phyloP scores from a whole-genome alignment of 1,140 invertebrate genomes.

The Holotrichia oblita region DNA sequence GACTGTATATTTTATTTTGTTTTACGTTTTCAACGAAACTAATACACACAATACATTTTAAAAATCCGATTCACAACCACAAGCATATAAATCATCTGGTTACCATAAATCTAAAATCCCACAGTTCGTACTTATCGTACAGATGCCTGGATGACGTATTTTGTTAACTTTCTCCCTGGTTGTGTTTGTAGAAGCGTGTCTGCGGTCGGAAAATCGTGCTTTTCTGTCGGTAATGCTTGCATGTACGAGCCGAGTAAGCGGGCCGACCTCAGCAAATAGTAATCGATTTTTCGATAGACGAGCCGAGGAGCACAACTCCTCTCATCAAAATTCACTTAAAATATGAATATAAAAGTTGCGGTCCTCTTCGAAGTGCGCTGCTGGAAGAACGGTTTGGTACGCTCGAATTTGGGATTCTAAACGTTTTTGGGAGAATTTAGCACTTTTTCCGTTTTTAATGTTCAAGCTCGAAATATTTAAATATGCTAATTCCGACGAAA shows the following conservation, averaged over 20 bases:
- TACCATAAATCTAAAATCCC: slow-evolving; percentile 8
- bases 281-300: background rate
- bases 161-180: background rate
- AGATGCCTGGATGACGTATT: background rate
- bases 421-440: slow-evolving; percentile 3
- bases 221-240: background rate
- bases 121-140: background rate
- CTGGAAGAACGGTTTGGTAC: background rate
- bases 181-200: slow-evolving; percentile 5
- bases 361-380: background rate
- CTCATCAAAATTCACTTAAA: slow-evolving; percentile 4
- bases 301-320: background rate
- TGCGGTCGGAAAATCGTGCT: background rate
- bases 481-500: background rate
- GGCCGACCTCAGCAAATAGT: background rate
- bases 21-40: background rate
- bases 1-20: no score
- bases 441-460: background rate
- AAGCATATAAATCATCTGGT: background rate
- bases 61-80: background rate
- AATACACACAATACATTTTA: background rate
- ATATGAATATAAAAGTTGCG: slow-evolving; percentile 17
- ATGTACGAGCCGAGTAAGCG: background rate
- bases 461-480: background rate
- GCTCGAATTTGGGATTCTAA: slow-evolving; percentile 3